Base-by-base conservation (phyloP, 2,888 invertebrate species). In the Macrosoma leucophasiata region DNA sequence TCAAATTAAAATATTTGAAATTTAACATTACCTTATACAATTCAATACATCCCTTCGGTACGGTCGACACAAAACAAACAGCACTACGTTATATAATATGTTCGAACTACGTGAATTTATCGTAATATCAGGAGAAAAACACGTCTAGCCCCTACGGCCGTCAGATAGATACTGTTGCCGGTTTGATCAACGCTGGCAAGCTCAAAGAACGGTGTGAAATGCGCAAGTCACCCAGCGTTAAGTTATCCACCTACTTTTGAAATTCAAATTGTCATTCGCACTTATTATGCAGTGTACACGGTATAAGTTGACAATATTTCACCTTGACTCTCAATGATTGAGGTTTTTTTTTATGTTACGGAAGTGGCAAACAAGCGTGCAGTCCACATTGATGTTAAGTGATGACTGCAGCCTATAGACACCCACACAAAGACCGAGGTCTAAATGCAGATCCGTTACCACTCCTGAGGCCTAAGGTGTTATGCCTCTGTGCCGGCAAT, bases 1-100 rank as follows among this genome's bases (percentile, higher is more conserved):
- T 12, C 4, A 11, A 8, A n/a, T 11, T 15, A 15, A 20, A 21
- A 13, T 11, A 20, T 20, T 8, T n/a, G n/a, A 24, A 7, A 9
- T 27, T 12, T 28, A 29, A 35, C 15, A 23, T 10, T 47, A 50
- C 50, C 49, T 50, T 40, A 7, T 6, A 36, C 14, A 13, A 27
- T 21, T 22, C 11, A 25, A 32, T 20, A 41, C 27, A 28, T 37
- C 33, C 35, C 30, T 29, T 24, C 33, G 11, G 14, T 15, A 30
- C 29, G 24, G 43, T 46, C 35, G 17, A 33, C 78, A 81, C 81
- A 67, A 68, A 74, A 79, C 71, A 73, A 74, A 72, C 62, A 62
- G 53, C 72, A 78, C 75, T 54, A 55, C 41, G 65, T 79, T 79
- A 81, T 82, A 74, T 81, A 79, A 82, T 73, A 56, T 58, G 43